Conservation (phyloP, 2,888 invertebrate species). For the Ennomos erosarius region DNA sequence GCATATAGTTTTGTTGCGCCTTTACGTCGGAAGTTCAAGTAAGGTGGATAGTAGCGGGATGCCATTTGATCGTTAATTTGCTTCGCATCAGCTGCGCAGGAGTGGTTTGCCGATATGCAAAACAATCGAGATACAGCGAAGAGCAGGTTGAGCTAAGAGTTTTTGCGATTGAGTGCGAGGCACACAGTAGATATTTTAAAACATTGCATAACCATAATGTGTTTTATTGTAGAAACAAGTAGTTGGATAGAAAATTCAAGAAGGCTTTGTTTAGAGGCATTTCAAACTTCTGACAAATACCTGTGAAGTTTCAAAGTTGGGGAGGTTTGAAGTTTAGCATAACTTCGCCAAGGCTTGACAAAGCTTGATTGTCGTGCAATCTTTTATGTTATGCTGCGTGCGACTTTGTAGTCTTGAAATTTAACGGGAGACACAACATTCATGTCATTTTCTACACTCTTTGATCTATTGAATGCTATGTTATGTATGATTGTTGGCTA, state of each 20-base stretch:
- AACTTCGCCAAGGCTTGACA: conserved; percentile 10
- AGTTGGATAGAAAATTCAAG: not conserved
- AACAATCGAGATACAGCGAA: conserved; percentile 75
- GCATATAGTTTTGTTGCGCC: conserved; percentile 47
- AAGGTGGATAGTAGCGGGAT: conserved; percentile 62
- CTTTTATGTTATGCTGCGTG: conserved; percentile 12
- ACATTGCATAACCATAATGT: conserved; percentile 30
- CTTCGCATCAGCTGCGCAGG: conserved; percentile 64
- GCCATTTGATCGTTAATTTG: conserved; percentile 79
- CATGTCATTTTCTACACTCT: conserved; percentile 23
- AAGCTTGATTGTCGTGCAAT: conserved; percentile 12
- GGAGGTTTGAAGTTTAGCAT: conserved; percentile 10
- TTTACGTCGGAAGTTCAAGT: conserved; percentile 60
- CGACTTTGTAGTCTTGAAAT: conserved; percentile 18
- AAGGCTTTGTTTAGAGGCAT: conserved; percentile 1
- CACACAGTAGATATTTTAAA: conserved; percentile 43
- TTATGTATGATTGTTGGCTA: conserved; percentile 20
- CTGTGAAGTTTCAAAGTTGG: conserved; percentile 12
- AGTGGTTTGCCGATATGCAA: conserved; percentile 77
- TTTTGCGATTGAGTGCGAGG: conserved; percentile 46
- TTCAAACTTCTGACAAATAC: conserved; percentile 1
- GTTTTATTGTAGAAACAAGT: conserved; percentile 17
- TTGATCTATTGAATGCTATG: conserved; percentile 10
- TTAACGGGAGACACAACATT: conserved; percentile 25
- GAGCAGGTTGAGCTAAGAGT: conserved; percentile 55